Evolutionary conservation across 2,888 invertebrate species (phyloP), one percentile per base, ranked within the genome.

Genomic region (Saturnia japonica): DNA sequence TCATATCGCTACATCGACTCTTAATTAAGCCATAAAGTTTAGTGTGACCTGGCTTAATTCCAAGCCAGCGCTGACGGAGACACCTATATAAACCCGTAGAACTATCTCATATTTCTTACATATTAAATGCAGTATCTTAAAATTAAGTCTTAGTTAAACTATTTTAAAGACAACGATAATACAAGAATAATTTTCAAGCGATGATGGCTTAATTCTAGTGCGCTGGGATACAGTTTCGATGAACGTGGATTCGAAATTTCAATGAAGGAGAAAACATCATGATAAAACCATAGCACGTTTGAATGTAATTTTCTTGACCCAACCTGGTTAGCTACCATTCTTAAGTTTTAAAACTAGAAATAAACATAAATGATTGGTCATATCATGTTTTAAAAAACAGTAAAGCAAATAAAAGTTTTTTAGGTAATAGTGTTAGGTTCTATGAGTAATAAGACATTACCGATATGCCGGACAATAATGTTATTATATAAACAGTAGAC

Each of bases 21-120:
- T 85, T 88, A 89, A 91, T 90, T 87, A 90, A 90, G 84, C 82
- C 83, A 86, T 90, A 86, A 87, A 85, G 84, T 88, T 87, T 77
- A 78, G 82, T 83, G 82, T 79, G 78, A 80, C 83, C 87, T 89
- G 90, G 90, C 89, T 87, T 86, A 83, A 79, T 74, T 85, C 88
- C 88, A 88, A 88, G 86, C 83, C 86, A 81, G 80, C 79, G 83
- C 78, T 77, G 86, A 88, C 86, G 85, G 82, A 80, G 79, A 80
- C 79, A 75, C 75, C 79, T 78, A 82, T 83, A 84, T 83, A 80
- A 87, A 82, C 79, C 70, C 75, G 70, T 77, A 73, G 76, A 80
- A 81, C 79, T 77, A 78, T 77, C 77, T 68, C 71, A 75, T 73
- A 77, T 79, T 76, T 75, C 74, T 28, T 60, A 67, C 67, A 54